Evolutionary conservation across 2,113 vertebrate species (phyloP), one percentile per base, ranked within the genome.

Genomic region (Burhinus bistriatus): DNA sequence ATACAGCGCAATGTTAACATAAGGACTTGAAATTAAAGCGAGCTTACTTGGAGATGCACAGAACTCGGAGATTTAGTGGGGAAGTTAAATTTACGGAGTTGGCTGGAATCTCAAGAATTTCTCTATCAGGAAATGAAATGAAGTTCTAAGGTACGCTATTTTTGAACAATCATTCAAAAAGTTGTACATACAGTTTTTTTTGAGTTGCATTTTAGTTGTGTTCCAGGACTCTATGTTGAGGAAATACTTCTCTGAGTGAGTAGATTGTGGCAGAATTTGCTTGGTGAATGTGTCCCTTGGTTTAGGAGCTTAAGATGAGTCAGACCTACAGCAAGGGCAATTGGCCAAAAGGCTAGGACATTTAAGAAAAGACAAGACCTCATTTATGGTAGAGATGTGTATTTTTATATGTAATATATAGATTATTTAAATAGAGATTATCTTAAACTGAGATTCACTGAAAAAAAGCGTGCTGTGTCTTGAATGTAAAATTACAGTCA

Each of bases 341-440:
- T 12, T 51, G 83, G 73, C 80, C 62, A 38, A 32, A 89, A 91
- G 81, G 42, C 38, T n/a, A 11, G 52, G 90, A 64, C 11, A 6
- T 45, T 82, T 55, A 75, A 77, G 68, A 87, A 58, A 89, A 84
- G 91, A 87, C 47, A 75, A 89, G 89, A 94, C 93, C 93, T 95
- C 91, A 95, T 97, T 95, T 95, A 95, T 88, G 96, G 93, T 93
- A 94, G 66, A 97, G 94, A 97, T 95, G 91, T 80, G 94, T 97
- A 97, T 97, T 97, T 97, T 97, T 97, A 38, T 97, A 97, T 91
- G 78, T 95, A 89, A 87, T 58, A 83, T 83, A 95, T 54, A 95
- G 87, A 87, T 92, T 93, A 97, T 97, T 95, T 97, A 95, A 97
- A 73, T 94, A 91, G 15, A 95, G 94, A 83, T n/a, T 95, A 85